Conservation (phyloP, 2,888 invertebrate genomes). For the Galerucella calmariensis region DNA sequence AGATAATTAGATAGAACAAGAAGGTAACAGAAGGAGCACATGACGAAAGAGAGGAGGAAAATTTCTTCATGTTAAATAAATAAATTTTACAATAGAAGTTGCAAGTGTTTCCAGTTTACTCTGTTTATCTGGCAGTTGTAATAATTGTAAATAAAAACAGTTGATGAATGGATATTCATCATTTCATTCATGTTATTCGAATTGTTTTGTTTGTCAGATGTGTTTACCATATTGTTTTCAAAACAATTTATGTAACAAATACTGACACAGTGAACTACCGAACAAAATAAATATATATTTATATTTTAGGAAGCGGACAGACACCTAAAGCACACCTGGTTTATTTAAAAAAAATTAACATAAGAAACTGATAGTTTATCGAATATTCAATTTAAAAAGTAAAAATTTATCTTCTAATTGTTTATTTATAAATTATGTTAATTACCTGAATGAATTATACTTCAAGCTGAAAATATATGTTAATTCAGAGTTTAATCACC, state of each 20-base stretch:
- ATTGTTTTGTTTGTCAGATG: conserved; percentile 7
- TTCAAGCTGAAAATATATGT: conserved; percentile 26
- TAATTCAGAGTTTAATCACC: conserved; percentile 26
- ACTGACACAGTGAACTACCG: neutral
- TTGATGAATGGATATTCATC: neutral
- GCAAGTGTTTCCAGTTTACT: neutral
- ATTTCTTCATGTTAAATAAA: no score
- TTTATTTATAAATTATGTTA: conserved; percentile 28
- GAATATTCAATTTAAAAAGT: conserved; percentile 23
- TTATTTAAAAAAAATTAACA: conserved; percentile 13
- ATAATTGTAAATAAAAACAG: neutral
- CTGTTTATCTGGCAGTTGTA: neutral
- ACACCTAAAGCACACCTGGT: neutral
- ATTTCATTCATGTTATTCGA: neutral
- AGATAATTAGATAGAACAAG: no score
- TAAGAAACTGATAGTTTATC: conserved; percentile 12
- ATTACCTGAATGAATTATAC: conserved; percentile 16
- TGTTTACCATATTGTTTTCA: conserved; percentile 3
- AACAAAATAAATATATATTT: neutral
- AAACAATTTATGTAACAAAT: neutral
- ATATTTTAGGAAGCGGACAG: neutral
- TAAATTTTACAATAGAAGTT: no score
- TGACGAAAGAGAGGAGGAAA: no score
- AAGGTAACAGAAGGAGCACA: no score
- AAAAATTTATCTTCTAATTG: conserved; percentile 26